These are phyloP conservation scores for Rissa tridactyla DNA, from an alignment of 2,113 vertebrate genomes.

Conservation along the genomic window DNA sequence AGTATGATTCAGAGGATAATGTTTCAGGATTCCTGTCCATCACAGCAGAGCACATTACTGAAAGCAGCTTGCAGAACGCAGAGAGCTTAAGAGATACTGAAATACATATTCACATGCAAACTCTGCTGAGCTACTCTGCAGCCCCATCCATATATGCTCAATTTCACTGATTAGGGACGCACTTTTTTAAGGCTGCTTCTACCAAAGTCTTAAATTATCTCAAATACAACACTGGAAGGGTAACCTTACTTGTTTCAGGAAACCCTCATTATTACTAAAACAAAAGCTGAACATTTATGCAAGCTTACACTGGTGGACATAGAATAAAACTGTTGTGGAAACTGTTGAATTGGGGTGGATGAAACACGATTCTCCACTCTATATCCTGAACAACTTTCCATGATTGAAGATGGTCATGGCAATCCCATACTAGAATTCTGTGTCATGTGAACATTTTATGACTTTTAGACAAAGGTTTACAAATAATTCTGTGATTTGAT, in stretches of 20 bases:
- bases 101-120: background rate
- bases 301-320: background rate
- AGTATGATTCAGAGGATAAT: fast-evolving
- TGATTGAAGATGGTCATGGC: background rate
- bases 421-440: background rate
- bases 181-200: background rate
- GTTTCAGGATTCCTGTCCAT: background rate
- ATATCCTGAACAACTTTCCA: background rate
- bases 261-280: background rate
- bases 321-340: background rate
- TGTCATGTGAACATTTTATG: background rate
- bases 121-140: background rate
- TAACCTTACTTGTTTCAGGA: background rate
- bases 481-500: background rate
- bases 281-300: background rate
- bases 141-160: background rate
- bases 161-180: background rate
- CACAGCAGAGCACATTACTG: background rate
- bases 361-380: background rate
- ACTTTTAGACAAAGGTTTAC: background rate
- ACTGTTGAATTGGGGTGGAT: background rate
- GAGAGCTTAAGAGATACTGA: background rate
- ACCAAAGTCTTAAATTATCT: background rate
- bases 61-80: background rate
- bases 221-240: background rate